These are phyloP conservation scores for Pollimyrus isidori DNA, from an alignment of 2,113 vertebrate genomes.

Conservation along the genomic window DNA sequence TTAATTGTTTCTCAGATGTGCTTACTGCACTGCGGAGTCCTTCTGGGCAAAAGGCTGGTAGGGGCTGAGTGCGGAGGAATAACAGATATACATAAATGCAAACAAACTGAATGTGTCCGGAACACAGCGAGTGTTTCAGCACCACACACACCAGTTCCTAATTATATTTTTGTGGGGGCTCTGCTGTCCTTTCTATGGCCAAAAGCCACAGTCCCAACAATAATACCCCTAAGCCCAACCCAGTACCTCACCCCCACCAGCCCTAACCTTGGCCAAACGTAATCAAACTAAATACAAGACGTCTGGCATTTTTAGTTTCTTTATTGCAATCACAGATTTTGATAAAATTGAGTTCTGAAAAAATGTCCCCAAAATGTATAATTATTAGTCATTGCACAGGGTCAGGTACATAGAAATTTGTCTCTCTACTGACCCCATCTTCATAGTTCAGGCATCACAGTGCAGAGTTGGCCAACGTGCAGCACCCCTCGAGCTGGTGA, in stretches of 20 bases:
- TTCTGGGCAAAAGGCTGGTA: not conserved
- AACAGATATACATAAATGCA: not conserved
- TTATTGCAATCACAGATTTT: not conserved
- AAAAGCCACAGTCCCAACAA: not conserved
- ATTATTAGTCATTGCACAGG: not conserved
- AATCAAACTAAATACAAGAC: not conserved
- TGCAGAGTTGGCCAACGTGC: not conserved
- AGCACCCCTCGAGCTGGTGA: not conserved
- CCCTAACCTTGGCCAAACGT: not conserved
- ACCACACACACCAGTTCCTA: not conserved
- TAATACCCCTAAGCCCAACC: too few species aligned
- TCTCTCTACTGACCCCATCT: not conserved
- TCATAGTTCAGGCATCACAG: not conserved
- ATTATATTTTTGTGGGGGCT: not conserved
- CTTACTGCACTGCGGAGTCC: not conserved
- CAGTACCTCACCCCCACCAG: not conserved
- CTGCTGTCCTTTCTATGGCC: not conserved
- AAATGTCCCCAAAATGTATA: not conserved
- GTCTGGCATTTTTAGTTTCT: not conserved
- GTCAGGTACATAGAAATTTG: not conserved
- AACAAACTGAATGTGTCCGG: not conserved
- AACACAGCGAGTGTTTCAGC: not conserved
- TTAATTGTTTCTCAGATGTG: not conserved
- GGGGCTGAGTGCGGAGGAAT: not conserved
- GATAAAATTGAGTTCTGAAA: not conserved